These are phyloP conservation scores for Mesorhabditis spiculigera DNA, from an alignment of 2,888 invertebrate genomes.

Conservation along the genomic window DNA sequence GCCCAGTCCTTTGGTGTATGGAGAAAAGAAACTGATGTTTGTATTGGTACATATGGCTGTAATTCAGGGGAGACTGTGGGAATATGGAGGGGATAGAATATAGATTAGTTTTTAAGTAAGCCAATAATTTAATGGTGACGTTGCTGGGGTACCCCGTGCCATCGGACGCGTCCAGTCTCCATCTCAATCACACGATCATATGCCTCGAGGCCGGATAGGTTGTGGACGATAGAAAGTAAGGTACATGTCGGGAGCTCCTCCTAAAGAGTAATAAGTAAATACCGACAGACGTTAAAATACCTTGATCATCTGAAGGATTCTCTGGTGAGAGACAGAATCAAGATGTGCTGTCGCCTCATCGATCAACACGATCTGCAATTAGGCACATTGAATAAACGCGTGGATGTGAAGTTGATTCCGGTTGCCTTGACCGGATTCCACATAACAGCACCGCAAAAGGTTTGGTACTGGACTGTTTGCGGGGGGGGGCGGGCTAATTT, in stretches of 20 bases:
- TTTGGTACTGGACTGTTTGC: too few relatives aligned
- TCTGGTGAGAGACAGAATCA: slow-evolving; percentile 56
- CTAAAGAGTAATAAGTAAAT: slow-evolving; percentile 8
- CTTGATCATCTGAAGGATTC: slow-evolving; percentile 15
- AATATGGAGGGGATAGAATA: neutral
- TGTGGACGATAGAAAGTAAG: neutral
- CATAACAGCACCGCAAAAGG: too few relatives aligned
- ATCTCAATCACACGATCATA: slow-evolving; percentile 40
- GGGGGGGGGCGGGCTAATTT: too few relatives aligned
- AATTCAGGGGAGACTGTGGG: too few relatives aligned
- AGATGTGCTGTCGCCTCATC: slow-evolving; percentile 67
- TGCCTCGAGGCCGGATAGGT: slow-evolving; percentile 20
- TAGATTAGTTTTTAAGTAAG: neutral
- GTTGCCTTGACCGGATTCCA: too few relatives aligned
- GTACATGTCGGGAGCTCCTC: neutral
- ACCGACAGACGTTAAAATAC: neutral
- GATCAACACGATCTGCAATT: slow-evolving; percentile 53
- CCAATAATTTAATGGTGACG: neutral
- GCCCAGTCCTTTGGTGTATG: too few relatives aligned
- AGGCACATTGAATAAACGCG: neutral
- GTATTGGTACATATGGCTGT: too few relatives aligned
- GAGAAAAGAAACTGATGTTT: too few relatives aligned
- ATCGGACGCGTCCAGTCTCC: slow-evolving; percentile 28
- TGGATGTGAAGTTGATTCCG: too few relatives aligned
- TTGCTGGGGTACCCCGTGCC: neutral